Evolutionary conservation across 2,113 vertebrate species (phyloP), one percentile per base, ranked within the genome.

Genomic region (Scomber scombrus): DNA sequence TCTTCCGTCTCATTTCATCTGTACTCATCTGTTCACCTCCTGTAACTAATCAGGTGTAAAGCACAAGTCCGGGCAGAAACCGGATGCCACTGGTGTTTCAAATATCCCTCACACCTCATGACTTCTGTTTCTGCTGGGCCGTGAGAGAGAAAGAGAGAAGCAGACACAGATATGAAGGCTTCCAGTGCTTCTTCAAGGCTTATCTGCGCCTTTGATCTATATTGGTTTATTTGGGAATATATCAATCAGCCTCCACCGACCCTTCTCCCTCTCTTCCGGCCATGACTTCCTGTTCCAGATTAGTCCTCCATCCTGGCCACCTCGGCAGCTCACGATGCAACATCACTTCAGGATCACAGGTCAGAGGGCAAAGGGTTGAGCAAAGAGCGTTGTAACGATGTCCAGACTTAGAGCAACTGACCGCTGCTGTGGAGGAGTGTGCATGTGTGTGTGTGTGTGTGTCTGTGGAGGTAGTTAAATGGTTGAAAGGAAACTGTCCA

Each of bases 401-500:
- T 94, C 92, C 94, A 95, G 94, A 93, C 92, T 88, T 56, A 9
- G 79, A 71, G 85, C 71, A 34, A 86, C 90, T 86, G 88, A 88
- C 91, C 91, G 55, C 43, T 34, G 60, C 71, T 52, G 62, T 21
- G 67, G 57, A 69, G 11, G 65, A 52, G 55, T 60, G 75, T 74
- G 70, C 54, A 70, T 71, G 75, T 71, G 74, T 71, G 80, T 80
- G 86, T 71, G 79, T 67, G 64, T 74, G 74, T 85, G 81, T 72
- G 89, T 83, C 64, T 68, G 89, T 81, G 85, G 43, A 75, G 76
- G 88, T 92, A 88, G 91, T 92, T 91, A 93, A 92, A 90, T 76
- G 85, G 73, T 91, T 93, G 89, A 93, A 93, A 94, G 94, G 91
- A 94, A 94, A 93, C 91, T 93, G 92, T 91, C 91, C 88, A 85